Evolutionary conservation across 2,888 invertebrate species (phyloP).

Genomic region (Ashinkailepas kermadecensis): DNA sequence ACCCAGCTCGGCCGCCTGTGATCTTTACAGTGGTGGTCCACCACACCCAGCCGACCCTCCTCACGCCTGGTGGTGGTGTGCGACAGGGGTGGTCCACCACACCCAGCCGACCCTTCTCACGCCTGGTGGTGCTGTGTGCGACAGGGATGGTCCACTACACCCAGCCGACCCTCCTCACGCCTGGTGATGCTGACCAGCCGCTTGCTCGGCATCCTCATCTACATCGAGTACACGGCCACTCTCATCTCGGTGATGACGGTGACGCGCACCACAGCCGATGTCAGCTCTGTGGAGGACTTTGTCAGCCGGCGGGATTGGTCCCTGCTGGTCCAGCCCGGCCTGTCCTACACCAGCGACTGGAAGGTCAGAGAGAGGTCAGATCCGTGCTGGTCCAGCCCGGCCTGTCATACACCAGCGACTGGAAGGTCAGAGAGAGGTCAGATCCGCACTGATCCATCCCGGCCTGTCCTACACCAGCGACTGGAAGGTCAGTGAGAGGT

Average conservation of each 20-base stretch:
- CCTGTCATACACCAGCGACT: too few species aligned
- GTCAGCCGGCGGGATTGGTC: background rate
- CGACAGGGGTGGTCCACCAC: background rate
- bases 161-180: background rate
- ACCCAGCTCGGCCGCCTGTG: too few species aligned
- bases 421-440: too few species aligned
- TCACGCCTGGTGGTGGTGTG: too few species aligned
- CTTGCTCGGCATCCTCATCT: background rate
- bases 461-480: too few species aligned
- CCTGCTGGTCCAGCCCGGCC: background rate
- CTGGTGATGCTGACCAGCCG: background rate
- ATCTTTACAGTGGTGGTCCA: too few species aligned
- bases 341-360: background rate
- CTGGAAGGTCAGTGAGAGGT: too few species aligned
- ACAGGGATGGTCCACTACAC: background rate
- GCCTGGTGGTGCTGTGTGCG: too few species aligned
- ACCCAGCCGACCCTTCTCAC: background rate
- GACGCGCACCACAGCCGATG: background rate
- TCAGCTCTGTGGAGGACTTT: background rate
- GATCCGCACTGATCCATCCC: too few species aligned
- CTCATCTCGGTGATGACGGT: constrained; percentile 9
- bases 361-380: too few species aligned
- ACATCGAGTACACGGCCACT: background rate
- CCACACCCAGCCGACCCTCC: too few species aligned
- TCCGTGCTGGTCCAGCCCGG: too few species aligned